Conservation (phyloP, 2,888 invertebrate species). For the Apamea epomidion region DNA sequence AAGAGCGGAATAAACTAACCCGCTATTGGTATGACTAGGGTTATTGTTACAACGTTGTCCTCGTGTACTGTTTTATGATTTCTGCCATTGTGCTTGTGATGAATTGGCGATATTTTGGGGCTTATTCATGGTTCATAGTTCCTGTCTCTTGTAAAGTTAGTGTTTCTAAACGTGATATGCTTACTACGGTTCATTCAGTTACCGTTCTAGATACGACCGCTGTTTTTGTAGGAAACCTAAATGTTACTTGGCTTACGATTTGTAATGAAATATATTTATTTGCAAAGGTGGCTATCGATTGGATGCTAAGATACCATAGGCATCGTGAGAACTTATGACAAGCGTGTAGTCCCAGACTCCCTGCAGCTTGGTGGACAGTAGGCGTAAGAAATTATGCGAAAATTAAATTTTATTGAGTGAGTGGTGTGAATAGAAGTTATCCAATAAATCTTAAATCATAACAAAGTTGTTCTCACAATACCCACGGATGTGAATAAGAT, state of each 20-base stretch:
- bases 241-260: not conserved
- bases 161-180: not conserved
- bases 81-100: conserved; percentile 59
- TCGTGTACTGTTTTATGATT: conserved; percentile 64
- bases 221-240: not conserved
- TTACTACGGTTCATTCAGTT: not conserved
- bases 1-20: conserved; percentile 82
- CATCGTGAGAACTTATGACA: conserved; percentile 45
- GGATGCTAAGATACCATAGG: conserved; percentile 26
- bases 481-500: conserved; percentile 29
- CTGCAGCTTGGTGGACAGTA: conserved; percentile 3
- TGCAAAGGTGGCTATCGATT: conserved; percentile 13
- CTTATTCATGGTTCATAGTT: conserved; percentile 41
- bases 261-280: conserved; percentile 24
- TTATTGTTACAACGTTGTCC: conserved; percentile 55
- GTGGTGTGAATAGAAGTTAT: conserved; percentile 11
- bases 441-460: conserved; percentile 27
- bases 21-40: conserved; percentile 80
- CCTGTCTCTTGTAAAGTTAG: conserved; percentile 11
- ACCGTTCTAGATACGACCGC: too few relatives aligned
- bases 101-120: conserved; percentile 56
- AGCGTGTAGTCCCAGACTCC: not conserved
- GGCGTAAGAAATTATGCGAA: conserved; percentile 39
- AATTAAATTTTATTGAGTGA: conserved; percentile 28
- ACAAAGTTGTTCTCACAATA: conserved; percentile 33